Conservation (phyloP, 2,797 vertebrate species). For the Chaetodon trifasciatus region DNA sequence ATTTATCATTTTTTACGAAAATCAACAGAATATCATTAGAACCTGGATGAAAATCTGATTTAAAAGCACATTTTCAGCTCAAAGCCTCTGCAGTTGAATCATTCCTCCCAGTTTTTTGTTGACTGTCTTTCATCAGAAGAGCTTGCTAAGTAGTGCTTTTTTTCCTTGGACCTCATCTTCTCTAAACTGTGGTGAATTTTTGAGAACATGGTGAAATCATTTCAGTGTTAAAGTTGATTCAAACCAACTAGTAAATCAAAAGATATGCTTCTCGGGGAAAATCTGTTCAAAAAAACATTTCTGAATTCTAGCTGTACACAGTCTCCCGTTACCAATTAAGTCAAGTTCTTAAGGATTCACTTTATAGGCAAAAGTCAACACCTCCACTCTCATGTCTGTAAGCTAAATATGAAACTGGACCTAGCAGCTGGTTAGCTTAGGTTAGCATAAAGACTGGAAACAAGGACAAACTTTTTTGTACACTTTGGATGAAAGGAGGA, state of each 20-base stretch:
- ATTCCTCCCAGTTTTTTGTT: background rate
- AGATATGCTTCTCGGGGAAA: background rate
- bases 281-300: background rate
- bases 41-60: background rate
- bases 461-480: background rate
- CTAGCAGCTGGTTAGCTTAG: background rate
- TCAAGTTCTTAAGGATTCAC: background rate
- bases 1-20: background rate
- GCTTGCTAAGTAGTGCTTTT: background rate
- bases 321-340: background rate
- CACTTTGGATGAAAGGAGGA: background rate
- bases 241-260: background rate
- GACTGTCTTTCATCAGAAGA: background rate
- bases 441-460: background rate
- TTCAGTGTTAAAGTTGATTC: background rate
- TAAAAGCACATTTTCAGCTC: background rate
- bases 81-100: conserved; percentile 10
- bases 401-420: no score
- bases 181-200: background rate
- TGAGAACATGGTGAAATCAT: background rate
- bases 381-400: background rate
- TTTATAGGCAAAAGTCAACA: background rate
- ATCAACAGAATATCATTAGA: conserved; percentile 5
- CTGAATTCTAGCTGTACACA: background rate
- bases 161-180: background rate